Conservation (phyloP, 2,797 vertebrate species). For the Eurystomus glaucurus region DNA sequence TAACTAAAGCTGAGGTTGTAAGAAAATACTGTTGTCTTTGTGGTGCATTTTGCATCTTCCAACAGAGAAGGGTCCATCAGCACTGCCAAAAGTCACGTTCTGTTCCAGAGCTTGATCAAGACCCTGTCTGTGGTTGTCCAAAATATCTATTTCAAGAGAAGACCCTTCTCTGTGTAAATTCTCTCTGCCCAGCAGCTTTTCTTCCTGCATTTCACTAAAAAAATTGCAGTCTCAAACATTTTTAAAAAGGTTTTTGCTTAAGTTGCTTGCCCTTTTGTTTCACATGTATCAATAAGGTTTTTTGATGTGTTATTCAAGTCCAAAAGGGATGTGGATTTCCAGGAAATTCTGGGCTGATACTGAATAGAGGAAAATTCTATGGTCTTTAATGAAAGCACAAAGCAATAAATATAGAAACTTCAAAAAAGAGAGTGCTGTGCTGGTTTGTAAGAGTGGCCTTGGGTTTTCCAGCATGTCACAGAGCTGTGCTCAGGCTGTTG, state of each 20-base stretch:
- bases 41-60: not conserved
- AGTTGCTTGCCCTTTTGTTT: not conserved
- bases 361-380: not conserved
- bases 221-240: not conserved
- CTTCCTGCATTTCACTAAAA: not conserved
- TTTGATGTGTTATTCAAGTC: not conserved
- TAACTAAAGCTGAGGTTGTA: not conserved
- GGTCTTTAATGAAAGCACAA: not conserved
- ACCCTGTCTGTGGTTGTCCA: not conserved
- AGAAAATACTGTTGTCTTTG: not conserved
- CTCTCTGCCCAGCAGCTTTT: not conserved
- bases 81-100: not conserved
- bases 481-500: not conserved
- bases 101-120: not conserved
- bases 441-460: not conserved
- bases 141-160: not conserved
- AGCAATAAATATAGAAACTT: not conserved
- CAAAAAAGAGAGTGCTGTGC: not conserved
- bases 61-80: not conserved
- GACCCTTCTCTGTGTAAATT: not conserved
- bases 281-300: not conserved
- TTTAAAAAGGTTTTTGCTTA: not conserved
- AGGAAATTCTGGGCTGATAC: not conserved
- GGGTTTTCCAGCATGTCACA: not conserved
- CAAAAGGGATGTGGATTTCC: not conserved